Evolutionary conservation across 2,797 vertebrate species (phyloP), one percentile per base, ranked within the genome.

Genomic region (Huso huso): DNA sequence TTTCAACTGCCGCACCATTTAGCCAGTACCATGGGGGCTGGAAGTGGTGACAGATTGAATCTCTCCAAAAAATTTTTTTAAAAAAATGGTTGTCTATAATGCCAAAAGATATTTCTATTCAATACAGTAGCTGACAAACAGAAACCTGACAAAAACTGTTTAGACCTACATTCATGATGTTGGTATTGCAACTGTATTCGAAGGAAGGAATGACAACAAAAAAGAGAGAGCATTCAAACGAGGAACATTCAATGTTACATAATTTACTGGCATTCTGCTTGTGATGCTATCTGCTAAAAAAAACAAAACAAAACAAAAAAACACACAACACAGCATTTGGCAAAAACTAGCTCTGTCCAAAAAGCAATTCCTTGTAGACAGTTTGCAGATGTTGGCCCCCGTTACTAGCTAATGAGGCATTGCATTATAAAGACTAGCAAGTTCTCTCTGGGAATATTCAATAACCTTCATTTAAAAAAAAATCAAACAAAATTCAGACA

Each of bases 321-420:
- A 18, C 15, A 18, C 15, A 18, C n/a, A 18, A 18, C 15, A 18
- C 15, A 18, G 15, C 15, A 18, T 18, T 18, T 18, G 15, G 9
- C n/a, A n/a, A 6, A 55, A 55, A 55, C 75, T 69, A 62, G 70
- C 70, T 67, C 77, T 76, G 67, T 75, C 75, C 74, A 71, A 65
- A 69, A 72, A 69, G 65, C 75, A 74, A 75, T 64, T 76, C 69
- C 64, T 58, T 69, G 73, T 78, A 77, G 81, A 78, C 76, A 73
- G 71, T 69, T 49, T 69, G 73, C 77, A 84, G 83, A 77, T 82
- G 78, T 68, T 71, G 73, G 77, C 65, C 69, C 66, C 63, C 58
- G 70, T 60, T 60, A 49, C 53, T 8, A 12, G 65, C 64, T 51
- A 69, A 69, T 69, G 71, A 72, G 67, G 68, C 65, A 64, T 62